Percentiles rank a stretch among this genome's conserved stretches.
These are phyloP conservation scores for Eupsittula cactorum DNA, from an alignment of 2,113 vertebrate genomes.

Conservation along the genomic window DNA sequence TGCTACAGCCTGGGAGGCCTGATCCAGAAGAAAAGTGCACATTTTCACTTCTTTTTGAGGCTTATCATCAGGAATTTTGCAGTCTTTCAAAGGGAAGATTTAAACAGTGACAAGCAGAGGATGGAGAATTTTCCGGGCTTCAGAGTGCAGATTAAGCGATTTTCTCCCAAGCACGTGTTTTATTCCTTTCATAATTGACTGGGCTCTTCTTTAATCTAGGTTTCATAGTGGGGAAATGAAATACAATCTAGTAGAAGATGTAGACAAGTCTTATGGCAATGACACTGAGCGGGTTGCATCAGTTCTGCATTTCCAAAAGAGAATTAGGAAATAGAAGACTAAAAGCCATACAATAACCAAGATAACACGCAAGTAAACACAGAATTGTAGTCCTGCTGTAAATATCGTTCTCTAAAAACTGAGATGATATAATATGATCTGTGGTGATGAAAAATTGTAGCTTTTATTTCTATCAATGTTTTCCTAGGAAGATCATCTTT, in stretches of 20 bases:
- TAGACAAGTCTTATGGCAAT: not conserved
- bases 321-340: not conserved
- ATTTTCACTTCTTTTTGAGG: not conserved
- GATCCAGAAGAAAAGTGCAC: accelerated
- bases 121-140: not conserved
- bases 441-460: not conserved
- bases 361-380: not conserved
- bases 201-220: not conserved
- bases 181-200: slow-evolving; percentile 14
- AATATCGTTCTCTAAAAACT: slow-evolving; percentile 5
- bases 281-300: not conserved
- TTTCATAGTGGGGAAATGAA: not conserved
- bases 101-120: not conserved
- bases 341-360: not conserved
- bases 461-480: slow-evolving; percentile 23
- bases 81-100: not conserved
- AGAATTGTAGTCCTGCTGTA: not conserved
- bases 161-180: not conserved
- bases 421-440: not conserved
- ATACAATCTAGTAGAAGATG: not conserved
- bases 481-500: slow-evolving; percentile 39
- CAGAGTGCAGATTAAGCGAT: not conserved
- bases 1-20: not conserved
- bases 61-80: not conserved
- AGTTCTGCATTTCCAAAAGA: not conserved